A percentile compares a stretch with the other conserved stretches of the same genome.
phyloP scores from a whole-genome alignment of 2,888 invertebrate genomes.

The Acanthosepion pharaonis region DNA sequence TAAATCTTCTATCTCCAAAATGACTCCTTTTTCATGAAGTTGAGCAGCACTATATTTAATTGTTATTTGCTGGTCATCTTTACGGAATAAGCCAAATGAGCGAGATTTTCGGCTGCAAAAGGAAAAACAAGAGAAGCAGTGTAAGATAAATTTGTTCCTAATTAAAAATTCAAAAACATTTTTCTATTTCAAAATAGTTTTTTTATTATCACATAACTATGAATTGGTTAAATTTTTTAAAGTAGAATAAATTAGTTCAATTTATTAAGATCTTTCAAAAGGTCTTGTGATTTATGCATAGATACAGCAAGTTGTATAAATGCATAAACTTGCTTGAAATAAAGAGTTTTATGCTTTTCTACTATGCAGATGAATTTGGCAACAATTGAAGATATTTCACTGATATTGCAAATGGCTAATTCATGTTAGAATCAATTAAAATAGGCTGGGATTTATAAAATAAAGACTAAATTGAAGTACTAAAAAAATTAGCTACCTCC shows the following conservation, averaged over 20 bases:
- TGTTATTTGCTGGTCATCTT: conserved; percentile 54
- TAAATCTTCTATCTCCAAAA: conserved; percentile 83
- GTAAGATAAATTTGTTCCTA: neutral
- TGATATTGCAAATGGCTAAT: neutral
- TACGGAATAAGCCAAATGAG: conserved; percentile 50
- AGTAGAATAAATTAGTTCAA: neutral
- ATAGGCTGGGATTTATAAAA: too few relatives aligned
- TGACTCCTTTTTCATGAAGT: conserved; percentile 82
- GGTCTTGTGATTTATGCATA: neutral
- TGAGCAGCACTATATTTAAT: conserved; percentile 82
- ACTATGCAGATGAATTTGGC: neutral
- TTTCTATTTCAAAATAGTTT: neutral
- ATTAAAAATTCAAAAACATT: neutral
- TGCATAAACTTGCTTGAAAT: neutral
- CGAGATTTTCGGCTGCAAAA: conserved; percentile 56
- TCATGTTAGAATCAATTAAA: too few relatives aligned
- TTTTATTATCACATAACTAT: neutral
- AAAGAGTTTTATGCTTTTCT: neutral
- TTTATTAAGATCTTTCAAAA: neutral
- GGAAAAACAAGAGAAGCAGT: neutral
- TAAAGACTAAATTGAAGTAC: too few relatives aligned
- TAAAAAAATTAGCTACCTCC: too few relatives aligned
- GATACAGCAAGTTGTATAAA: neutral
- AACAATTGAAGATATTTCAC: too few relatives aligned
- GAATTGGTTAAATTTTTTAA: neutral